Base-by-base conservation (phyloP, 1,140 invertebrate species). In the Andrena cerasifolii region DNA sequence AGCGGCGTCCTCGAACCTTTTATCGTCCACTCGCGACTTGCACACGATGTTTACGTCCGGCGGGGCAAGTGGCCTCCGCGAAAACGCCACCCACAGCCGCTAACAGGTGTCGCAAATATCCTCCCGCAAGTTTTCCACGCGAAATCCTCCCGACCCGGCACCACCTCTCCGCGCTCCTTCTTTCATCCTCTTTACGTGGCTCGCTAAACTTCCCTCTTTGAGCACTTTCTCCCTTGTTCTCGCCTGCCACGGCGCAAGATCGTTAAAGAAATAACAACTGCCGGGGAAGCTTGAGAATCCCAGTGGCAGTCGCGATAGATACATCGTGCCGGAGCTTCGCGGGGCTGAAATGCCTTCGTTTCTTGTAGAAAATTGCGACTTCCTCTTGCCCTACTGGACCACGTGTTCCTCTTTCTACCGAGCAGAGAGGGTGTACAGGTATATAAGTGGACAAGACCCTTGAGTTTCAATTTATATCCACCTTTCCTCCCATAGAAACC, bases 31-130 rank as follows among this genome's bases (percentile, higher is more conserved):
- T 21, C 21, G 14, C 1, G 3, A n/a, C 45, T 6, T n/a, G 49
- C 3, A 49, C 49, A 3, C 18, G 16, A 49, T 54, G 51, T 54
- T 54, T 54, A 54, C 24, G 8, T 54, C 24, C 51, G 5, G n/a
- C 6, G 2, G 49, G 24, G 3, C 21, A 28, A 54, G 51, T 8
- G 1, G 51, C 3, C n/a, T 53, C 21, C 7, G 24, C 6, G 51
- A 53, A 53, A 53, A 54, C 51, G 24, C 28, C 24, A n/a, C 4
- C 49, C 6, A n/a, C 8, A 14, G 3, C 51, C 24, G 6, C 51
- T 54, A 51, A 54, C 51, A 54, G 51, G 51, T 54, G 51, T 54
- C 24, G 24, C 51, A 28, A 26, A 54, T n/a, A 54, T 54, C 8
- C 24, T 28, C 0, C 8, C 49, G 12, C 36, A 10, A 40, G 4